Percentiles rank a stretch among this genome's conserved stretches.
Evolutionary conservation across 2,888 invertebrate species (phyloP).

Genomic region (Furcula furcula): DNA sequence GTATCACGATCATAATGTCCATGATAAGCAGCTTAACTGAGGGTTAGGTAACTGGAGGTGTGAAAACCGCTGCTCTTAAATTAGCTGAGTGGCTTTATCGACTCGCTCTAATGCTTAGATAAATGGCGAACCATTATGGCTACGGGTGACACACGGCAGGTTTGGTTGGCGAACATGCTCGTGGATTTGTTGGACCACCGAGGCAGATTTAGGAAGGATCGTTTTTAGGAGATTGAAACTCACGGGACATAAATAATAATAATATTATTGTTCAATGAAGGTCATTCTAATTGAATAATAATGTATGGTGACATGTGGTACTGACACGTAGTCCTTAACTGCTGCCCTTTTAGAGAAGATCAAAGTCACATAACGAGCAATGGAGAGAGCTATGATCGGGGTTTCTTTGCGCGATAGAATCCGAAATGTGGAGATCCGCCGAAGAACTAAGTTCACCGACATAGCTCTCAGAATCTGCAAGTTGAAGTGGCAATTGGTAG

Average conservation of each 20-base stretch:
- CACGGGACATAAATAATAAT: no score
- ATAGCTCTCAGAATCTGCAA: no score
- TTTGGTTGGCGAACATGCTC: conserved; percentile 12
- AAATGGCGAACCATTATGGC: conserved; percentile 40
- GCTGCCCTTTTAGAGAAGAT: not conserved
- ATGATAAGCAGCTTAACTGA: conserved; percentile 43
- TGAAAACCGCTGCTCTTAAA: conserved; percentile 51
- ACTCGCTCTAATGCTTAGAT: conserved; percentile 39
- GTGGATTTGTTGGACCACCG: conserved; percentile 2
- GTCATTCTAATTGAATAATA: not conserved
- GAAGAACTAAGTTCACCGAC: no score
- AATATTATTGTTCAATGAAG: not conserved
- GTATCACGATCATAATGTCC: conserved; percentile 22
- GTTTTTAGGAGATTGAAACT: no score
- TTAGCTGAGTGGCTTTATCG: conserved; percentile 61
- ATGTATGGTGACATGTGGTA: not conserved
- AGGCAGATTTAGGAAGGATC: not conserved
- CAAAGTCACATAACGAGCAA: no score
- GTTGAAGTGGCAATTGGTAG: no score
- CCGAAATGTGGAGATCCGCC: no score
- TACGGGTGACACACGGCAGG: conserved; percentile 13
- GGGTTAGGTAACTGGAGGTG: conserved; percentile 46
- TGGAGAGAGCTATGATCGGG: no score
- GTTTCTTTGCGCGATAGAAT: no score
- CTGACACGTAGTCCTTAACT: not conserved